Conservation (phyloP, 2,888 invertebrate species). For the Lasioglossum zephyrum region DNA sequence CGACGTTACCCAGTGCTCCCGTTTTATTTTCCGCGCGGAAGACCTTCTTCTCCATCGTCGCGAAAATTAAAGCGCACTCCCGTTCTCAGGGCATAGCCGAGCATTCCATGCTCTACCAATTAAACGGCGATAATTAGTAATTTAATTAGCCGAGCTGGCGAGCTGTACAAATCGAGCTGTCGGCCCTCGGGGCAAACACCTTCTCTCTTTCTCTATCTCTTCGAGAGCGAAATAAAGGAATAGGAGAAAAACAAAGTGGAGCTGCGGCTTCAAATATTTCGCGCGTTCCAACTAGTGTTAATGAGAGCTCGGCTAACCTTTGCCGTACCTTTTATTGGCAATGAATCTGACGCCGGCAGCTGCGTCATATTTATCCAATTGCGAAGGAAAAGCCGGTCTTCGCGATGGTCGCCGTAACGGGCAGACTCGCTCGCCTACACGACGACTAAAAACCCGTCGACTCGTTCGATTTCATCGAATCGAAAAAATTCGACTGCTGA, state of each 20-base stretch:
- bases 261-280: constrained; percentile 28
- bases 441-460: constrained; percentile 42
- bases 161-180: constrained; percentile 32
- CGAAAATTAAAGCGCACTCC: constrained; percentile 11
- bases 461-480: constrained; percentile 21
- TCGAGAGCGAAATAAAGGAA: background rate
- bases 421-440: background rate
- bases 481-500: background rate
- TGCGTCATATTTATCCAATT: constrained; percentile 63
- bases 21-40: background rate
- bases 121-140: constrained; percentile 60
- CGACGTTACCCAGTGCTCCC: background rate
- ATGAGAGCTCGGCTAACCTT: constrained; percentile 54
- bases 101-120: constrained; percentile 25
- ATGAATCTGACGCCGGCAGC: constrained; percentile 55
- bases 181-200: constrained; percentile 10
- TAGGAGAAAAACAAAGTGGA: constrained; percentile 11
- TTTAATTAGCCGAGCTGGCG: constrained; percentile 55
- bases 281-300: constrained; percentile 39
- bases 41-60: background rate
- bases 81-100: background rate
- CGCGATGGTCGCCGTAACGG: constrained; percentile 23
- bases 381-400: constrained; percentile 59
- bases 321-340: constrained; percentile 59
- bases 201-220: background rate